Evolutionary conservation across 2,113 vertebrate genomes (phyloP).

Genomic region (Cricetomys ansorgei): DNA sequence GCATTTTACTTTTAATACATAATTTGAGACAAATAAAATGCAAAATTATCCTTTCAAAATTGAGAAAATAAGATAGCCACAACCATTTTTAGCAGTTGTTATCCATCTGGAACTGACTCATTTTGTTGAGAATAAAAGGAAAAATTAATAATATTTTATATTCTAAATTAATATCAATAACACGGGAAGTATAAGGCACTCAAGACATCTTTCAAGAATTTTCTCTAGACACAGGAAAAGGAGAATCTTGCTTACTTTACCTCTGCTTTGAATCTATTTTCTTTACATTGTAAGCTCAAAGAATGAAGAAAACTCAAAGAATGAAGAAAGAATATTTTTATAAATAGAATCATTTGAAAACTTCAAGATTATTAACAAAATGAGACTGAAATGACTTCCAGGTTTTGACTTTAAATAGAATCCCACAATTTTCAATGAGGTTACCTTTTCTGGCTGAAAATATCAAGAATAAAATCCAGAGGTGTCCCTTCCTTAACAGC

Average conservation of each 20-base stretch:
- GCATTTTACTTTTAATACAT: conserved; percentile 37
- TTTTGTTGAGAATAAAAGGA: conserved; percentile 39
- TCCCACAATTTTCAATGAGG: background rate
- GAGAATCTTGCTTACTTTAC: conserved; percentile 12
- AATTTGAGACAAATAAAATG: conserved; percentile 9
- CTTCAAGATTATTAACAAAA: conserved; percentile 43
- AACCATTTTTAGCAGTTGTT: background rate
- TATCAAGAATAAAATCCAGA: background rate
- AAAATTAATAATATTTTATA: conserved; percentile 18
- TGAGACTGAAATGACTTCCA: conserved; percentile 19
- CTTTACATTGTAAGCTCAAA: conserved; percentile 58
- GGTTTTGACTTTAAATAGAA: conserved; percentile 21
- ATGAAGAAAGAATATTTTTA: conserved; percentile 17
- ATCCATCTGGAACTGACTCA: background rate
- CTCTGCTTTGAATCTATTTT: conserved; percentile 15
- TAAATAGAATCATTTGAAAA: conserved; percentile 39
- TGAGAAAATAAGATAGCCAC: background rate
- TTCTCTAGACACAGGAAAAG: background rate
- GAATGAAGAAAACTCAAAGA: conserved; percentile 34
- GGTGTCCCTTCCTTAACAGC: background rate
- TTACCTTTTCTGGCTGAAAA: conserved; percentile 48
- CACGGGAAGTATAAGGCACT: background rate
- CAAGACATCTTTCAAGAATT: background rate
- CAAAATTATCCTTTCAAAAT: conserved; percentile 48
- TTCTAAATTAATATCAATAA: background rate